A percentile compares a stretch with the other conserved stretches of the same genome.
phyloP scores from a whole-genome alignment of 1,140 invertebrate genomes.

The Battus philenor region DNA sequence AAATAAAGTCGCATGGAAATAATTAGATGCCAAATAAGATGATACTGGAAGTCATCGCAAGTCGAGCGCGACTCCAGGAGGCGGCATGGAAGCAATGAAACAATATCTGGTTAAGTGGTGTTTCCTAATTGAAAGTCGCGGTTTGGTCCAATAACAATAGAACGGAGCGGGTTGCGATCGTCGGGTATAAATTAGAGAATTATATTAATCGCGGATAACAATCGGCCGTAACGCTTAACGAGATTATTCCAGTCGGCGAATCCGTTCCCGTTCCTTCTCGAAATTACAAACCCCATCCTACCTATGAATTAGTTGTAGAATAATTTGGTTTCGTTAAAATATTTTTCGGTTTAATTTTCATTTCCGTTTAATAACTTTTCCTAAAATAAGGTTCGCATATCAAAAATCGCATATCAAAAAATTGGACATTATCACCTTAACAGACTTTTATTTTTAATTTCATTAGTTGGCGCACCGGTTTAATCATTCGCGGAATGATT shows the following conservation, averaged over 20 bases:
- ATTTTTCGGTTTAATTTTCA: too few relatives aligned
- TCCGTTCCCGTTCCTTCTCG: slow-evolving; percentile 19
- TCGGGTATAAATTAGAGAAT: slow-evolving; percentile 58
- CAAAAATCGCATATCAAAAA: too few relatives aligned
- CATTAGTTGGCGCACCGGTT: slow-evolving; percentile 21
- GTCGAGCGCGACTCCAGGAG: background rate
- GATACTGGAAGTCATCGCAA: slow-evolving; percentile 17
- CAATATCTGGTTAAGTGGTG: slow-evolving; percentile 23
- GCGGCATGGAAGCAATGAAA: slow-evolving; percentile 19
- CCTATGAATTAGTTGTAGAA: too few relatives aligned
- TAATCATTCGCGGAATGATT: slow-evolving; percentile 49
- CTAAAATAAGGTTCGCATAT: too few relatives aligned
- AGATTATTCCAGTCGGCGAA: slow-evolving; percentile 21
- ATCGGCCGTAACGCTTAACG: slow-evolving; percentile 26
- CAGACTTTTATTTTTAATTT: slow-evolving; percentile 14
- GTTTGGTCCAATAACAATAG: slow-evolving; percentile 37
- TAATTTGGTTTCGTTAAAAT: too few relatives aligned
- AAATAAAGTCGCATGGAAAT: slow-evolving; percentile 15
- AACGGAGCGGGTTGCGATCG: slow-evolving; percentile 25
- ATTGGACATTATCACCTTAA: too few relatives aligned
- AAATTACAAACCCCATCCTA: slow-evolving; percentile 20
- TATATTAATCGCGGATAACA: slow-evolving; percentile 56
- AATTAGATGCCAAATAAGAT: slow-evolving; percentile 22
- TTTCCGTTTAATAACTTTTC: too few relatives aligned
- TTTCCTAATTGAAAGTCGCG: slow-evolving; percentile 43